These are phyloP conservation scores for Rhagium mordax DNA, from an alignment of 2,888 invertebrate species.

Conservation along the genomic window DNA sequence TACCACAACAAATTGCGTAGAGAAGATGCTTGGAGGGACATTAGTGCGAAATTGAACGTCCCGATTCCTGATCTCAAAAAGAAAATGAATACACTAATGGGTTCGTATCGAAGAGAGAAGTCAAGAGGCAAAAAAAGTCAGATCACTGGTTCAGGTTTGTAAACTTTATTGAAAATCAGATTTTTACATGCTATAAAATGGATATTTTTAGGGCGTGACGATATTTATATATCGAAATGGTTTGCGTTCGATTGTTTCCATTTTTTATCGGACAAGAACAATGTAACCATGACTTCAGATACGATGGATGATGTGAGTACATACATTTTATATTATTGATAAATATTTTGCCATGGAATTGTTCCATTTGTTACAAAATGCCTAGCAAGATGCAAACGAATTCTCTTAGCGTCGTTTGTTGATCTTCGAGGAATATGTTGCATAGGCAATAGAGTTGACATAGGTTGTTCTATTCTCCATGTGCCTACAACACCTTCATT, in stretches of 20 bases:
- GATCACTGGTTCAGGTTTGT: conserved; percentile 2
- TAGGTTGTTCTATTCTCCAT: not conserved
- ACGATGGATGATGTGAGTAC: not conserved
- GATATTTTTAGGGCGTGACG: not conserved
- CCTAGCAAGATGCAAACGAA: conserved; percentile 1
- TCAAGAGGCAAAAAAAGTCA: conserved; percentile 4
- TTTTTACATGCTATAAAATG: not conserved
- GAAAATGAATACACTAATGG: conserved; percentile 4
- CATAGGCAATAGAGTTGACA: not conserved
- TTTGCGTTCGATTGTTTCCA: not conserved
- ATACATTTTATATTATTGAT: not conserved
- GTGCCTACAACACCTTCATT: not conserved
- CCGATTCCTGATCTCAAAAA: not conserved
- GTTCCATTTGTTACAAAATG: conserved; percentile 4
- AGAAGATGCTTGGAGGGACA: not conserved
- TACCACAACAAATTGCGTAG: not conserved
- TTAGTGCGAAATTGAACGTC: not conserved
- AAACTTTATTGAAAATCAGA: not conserved
- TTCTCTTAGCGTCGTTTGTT: not conserved
- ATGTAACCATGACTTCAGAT: not conserved
- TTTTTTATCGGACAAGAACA: not conserved
- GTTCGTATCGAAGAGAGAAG: not conserved
- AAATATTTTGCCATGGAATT: conserved; percentile 3
- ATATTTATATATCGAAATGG: conserved; percentile 2
- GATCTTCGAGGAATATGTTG: conserved; percentile 2